Base-by-base conservation (phyloP, 2,113 vertebrate species). In the Charina bottae region DNA sequence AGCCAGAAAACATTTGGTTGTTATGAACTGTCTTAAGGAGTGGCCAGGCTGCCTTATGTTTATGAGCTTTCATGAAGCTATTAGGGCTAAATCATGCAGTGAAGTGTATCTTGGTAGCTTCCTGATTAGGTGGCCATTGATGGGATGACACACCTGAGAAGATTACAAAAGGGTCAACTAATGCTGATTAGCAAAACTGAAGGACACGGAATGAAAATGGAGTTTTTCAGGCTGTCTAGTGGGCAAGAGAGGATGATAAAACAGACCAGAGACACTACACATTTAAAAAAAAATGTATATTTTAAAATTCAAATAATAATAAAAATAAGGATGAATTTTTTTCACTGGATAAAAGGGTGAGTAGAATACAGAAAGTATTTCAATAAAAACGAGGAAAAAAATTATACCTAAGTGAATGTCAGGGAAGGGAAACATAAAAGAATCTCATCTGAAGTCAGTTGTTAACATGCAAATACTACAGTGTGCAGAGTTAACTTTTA, bases 1-100 rank as follows among this genome's bases (percentile, higher is more conserved):
- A 90, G 55, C 42, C 42, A 84, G 46, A 53, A 84, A 46, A 42
- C 8, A 85, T n/a, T 85, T 90, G 89, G 33, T 53, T 85, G 13
- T 83, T 84, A 26, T 15, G 55, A 84, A 59, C 37, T n/a, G 17
- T 37, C 59, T 91, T 2, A 90, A 64, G 33, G 3, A 24, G 26
- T 9, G 23, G 17, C n/a, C 58, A 91, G 83, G 59, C 49, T 64
- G 90, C 15, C 59, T 91, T 12, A 86, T 24, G 33, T 64, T 59
- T 15, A 13, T 49, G 10, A 59, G 17, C 23, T 17, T 90, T 33
- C 19, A 85, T 85, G 37, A 85, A 60, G 37, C 26, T 49, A n/a
- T 46, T 60, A 90, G 7, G 55, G n/a, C 78, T 90, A 56, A 90
- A 90, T 84, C 89, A 90, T 53, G 42, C 78, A 84, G 7, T 28